Evolutionary conservation across 1,140 invertebrate genomes (phyloP), one percentile per base, ranked within the genome.

Genomic region (Drosophila fuyamai): DNA sequence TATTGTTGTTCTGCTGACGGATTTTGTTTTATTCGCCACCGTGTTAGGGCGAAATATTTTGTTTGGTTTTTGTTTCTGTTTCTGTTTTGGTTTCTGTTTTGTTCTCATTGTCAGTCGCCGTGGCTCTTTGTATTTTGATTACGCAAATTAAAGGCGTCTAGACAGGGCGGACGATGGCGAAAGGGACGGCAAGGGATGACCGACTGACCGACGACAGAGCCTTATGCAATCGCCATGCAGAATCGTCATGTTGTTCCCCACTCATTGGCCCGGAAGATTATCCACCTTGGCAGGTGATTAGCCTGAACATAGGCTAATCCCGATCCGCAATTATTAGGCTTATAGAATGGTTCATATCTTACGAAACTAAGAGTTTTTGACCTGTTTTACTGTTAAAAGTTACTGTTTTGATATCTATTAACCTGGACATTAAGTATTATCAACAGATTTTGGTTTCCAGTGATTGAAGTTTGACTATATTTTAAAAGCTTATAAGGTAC

Each of bases 71-170:
- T 65, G 32, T 32, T 32, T 6, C 8, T 32, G 29, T 68, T 70
- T 43, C 43, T 67, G 38, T 79, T 76, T 76, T 76, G 62, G 70
- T 50, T 75, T 62, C 65, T 71, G 80, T 76, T 86, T 58, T 47
- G 79, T 88, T 88, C 83, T 76, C 76, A 86, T 86, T 88, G 79
- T 79, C 79, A 82, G 83, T 81, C 76, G 76, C 55, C 63, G 70
- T 67, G 55, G 66, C 57, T 76, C 70, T 84, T 86, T 86, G 78
- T 82, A 63, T 83, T 86, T 88, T 86, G 83, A 86, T 86, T 86
- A 86, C 79, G 83, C 83, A 86, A 86, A 88, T 88, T 86, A 77
- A 86, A 86, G 75, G 76, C 83, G 83, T 86, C 83, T 86, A 86
- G 83, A 82, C 79, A 58, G 38, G 48, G 43, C 57, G 71, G 43